A percentile compares a stretch with the other conserved stretches of the same genome.
Evolutionary conservation across 2,113 vertebrate genomes (phyloP).

Genomic region (Lampris megalopsis): DNA sequence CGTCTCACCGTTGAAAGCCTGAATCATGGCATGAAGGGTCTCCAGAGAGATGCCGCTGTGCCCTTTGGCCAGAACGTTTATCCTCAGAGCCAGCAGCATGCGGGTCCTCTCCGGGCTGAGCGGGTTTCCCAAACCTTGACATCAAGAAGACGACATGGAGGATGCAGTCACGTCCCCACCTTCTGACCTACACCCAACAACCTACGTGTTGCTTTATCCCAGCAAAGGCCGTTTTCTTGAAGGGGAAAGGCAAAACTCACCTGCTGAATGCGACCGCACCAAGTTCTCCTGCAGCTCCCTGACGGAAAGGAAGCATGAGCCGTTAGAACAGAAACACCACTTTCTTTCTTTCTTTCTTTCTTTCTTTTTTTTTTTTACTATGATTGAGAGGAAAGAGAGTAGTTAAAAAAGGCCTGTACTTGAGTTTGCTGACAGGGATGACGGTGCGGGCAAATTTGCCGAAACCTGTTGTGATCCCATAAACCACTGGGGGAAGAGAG

Average conservation of each 20-base stretch:
- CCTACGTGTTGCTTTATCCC: too few relatives aligned
- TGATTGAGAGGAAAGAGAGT: too few relatives aligned
- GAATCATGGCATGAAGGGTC: conserved; percentile 91
- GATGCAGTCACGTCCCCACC: not conserved
- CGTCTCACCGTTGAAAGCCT: conserved; percentile 95
- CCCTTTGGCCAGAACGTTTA: conserved; percentile 97
- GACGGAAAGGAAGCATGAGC: conserved; percentile 41
- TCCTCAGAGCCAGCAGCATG: conserved; percentile 95
- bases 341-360: not conserved
- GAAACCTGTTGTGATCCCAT: conserved; percentile 98
- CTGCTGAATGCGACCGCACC: conserved; percentile 96
- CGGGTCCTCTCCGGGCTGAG: conserved; percentile 93
- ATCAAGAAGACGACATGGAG: conserved; percentile 26
- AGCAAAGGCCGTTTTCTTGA: too few relatives aligned
- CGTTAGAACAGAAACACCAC: not conserved
- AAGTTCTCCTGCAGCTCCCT: conserved; percentile 98
- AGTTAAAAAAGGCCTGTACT: conserved; percentile 78
- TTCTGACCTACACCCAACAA: too few relatives aligned
- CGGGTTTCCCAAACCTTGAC: conserved; percentile 93
- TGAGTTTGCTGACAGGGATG: conserved; percentile 92
- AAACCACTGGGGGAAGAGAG: conserved; percentile 88
- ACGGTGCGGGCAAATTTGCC: conserved; percentile 97
- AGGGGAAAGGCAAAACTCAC: conserved; percentile 73
- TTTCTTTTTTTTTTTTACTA: too few relatives aligned
- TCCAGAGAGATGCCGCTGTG: conserved; percentile 95